Conservation (phyloP, 1,140 invertebrate genomes). For the Drosophila nebulosa region DNA sequence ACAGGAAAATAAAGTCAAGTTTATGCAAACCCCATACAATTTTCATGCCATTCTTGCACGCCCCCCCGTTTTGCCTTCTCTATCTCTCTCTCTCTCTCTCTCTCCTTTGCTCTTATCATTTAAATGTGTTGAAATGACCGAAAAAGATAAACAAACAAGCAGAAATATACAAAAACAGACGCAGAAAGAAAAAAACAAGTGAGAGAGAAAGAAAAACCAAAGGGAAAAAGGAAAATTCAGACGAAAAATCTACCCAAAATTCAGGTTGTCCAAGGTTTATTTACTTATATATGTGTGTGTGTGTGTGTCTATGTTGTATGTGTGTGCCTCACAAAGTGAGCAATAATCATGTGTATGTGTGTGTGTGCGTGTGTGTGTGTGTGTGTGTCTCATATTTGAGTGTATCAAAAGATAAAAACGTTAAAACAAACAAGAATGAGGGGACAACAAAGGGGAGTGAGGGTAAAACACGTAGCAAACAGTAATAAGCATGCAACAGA, state of each 20-base stretch:
- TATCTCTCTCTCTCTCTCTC: not conserved
- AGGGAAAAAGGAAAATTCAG: constrained; percentile 20
- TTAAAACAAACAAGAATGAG: constrained; percentile 62
- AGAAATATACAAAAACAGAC: not conserved
- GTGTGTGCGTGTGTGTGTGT: constrained; percentile 5
- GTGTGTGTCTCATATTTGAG: constrained; percentile 62
- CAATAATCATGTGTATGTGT: constrained; percentile 41
- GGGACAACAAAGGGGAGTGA: constrained; percentile 1
- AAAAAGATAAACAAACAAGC: constrained; percentile 63
- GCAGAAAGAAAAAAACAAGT: constrained; percentile 8
- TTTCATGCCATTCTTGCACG: not conserved
- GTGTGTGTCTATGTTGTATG: no score
- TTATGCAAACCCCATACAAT: not conserved
- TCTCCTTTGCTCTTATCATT: constrained; percentile 26
- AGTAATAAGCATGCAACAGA: constrained; percentile 73
- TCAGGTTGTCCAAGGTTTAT: constrained; percentile 46
- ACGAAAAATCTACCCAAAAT: constrained; percentile 45
- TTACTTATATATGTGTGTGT: constrained; percentile 26
- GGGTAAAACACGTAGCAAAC: constrained; percentile 72
- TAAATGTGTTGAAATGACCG: constrained; percentile 73
- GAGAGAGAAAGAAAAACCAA: constrained; percentile 18
- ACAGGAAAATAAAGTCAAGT: constrained; percentile 8
- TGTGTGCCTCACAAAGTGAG: constrained; percentile 65
- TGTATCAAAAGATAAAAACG: constrained; percentile 78
- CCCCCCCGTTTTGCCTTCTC: not conserved